A percentile compares a stretch with the other conserved stretches of the same genome.
These are phyloP conservation scores for Drosophila obscura DNA, from an alignment of 1,140 invertebrate species.

Conservation along the genomic window DNA sequence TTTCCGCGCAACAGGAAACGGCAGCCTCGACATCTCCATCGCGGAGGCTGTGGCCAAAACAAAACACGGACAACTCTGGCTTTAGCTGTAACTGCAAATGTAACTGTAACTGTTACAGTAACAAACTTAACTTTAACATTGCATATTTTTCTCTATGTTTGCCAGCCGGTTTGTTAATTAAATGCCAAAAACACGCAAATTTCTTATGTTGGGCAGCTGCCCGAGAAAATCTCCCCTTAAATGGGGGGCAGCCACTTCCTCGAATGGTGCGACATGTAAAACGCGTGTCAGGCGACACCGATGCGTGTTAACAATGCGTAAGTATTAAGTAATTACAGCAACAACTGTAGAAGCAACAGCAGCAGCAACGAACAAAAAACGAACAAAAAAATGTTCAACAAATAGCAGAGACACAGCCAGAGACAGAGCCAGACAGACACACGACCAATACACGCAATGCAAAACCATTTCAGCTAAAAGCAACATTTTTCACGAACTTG, in stretches of 20 bases:
- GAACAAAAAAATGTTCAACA: conserved; percentile 21
- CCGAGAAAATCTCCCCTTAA: conserved; percentile 52
- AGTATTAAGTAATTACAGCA: conserved; percentile 76
- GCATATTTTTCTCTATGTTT: conserved; percentile 49
- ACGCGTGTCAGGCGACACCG: conserved; percentile 71
- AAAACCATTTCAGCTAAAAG: conserved; percentile 49
- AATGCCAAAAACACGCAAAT: conserved; percentile 74
- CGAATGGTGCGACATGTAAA: conserved; percentile 72
- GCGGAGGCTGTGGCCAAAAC: conserved; percentile 12
- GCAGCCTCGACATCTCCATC: conserved; percentile 39
- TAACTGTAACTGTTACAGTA: conserved; percentile 55
- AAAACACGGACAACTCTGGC: conserved; percentile 33
- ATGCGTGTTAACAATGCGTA: conserved; percentile 76
- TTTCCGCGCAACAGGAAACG: conserved; percentile 57
- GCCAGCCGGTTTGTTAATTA: conserved; percentile 72
- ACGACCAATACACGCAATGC: conserved; percentile 48
- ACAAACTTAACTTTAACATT: conserved; percentile 71
- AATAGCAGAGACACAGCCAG: background rate
- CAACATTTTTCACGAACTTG: conserved; percentile 56
- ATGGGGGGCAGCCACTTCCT: conserved; percentile 60
- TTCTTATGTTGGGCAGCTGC: conserved; percentile 48
- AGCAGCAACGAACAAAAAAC: conserved; percentile 20
- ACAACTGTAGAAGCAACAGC: conserved; percentile 28
- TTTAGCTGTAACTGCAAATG: conserved; percentile 35
- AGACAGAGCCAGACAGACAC: conserved; percentile 3